A percentile compares a stretch with the other conserved stretches of the same genome.
Conservation (phyloP, 2,888 invertebrate genomes). For the Nezara viridula region DNA sequence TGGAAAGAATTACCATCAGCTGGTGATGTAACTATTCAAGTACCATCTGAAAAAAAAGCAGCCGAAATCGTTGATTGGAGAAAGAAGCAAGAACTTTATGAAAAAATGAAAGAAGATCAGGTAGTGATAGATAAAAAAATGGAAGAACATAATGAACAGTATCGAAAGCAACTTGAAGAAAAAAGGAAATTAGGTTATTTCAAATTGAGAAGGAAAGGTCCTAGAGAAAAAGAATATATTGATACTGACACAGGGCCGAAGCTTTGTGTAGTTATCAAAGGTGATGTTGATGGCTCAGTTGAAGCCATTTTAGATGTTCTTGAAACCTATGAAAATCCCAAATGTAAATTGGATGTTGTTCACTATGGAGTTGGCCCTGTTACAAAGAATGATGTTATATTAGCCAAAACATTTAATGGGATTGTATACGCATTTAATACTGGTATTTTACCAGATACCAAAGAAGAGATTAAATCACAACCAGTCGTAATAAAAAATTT, state of each 20-base stretch:
- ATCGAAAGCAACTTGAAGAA: slow-evolving; percentile 74
- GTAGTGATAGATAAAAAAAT: slow-evolving; percentile 77
- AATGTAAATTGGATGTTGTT: slow-evolving; percentile 86
- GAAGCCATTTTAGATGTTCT: slow-evolving; percentile 95
- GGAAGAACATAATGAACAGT: slow-evolving; percentile 76
- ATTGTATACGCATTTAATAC: slow-evolving; percentile 93
- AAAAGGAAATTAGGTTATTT: slow-evolving; percentile 76
- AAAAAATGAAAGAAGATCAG: slow-evolving; percentile 76
- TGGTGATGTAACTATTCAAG: slow-evolving; percentile 90
- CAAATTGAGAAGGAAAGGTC: slow-evolving; percentile 73
- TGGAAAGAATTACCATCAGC: slow-evolving; percentile 92
- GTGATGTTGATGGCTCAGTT: slow-evolving; percentile 96
- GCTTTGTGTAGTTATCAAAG: slow-evolving; percentile 75
- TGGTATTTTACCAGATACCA: slow-evolving; percentile 68
- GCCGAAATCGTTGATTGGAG: slow-evolving; percentile 78
- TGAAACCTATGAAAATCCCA: slow-evolving; percentile 83
- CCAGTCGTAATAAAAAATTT: slow-evolving; percentile 76
- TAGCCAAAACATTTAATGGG: slow-evolving; percentile 83
- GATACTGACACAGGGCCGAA: slow-evolving; percentile 66
- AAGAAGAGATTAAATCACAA: slow-evolving; percentile 21
- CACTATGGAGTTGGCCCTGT: slow-evolving; percentile 93
- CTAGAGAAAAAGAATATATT: slow-evolving; percentile 73
- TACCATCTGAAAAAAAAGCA: slow-evolving; percentile 81
- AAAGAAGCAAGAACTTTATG: slow-evolving; percentile 72
- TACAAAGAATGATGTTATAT: slow-evolving; percentile 85